Evolutionary conservation across 2,888 invertebrate species (phyloP).

Genomic region (Lordiphosa andalusiaca): DNA sequence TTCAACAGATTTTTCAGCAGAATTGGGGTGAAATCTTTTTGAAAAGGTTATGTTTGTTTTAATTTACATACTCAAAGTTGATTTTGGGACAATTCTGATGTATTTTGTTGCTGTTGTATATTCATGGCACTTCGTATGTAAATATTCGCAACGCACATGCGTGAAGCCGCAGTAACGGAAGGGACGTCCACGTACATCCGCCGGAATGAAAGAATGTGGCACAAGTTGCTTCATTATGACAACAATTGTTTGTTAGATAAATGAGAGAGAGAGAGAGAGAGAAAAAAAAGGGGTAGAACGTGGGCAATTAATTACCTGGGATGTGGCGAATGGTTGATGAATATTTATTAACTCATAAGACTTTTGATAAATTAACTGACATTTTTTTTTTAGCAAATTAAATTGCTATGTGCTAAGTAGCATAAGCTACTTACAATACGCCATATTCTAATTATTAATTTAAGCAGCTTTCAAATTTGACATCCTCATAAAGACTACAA

Average conservation of each 20-base stretch:
- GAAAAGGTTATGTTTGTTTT: constrained; percentile 14
- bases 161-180: constrained; percentile 36
- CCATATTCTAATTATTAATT: constrained; percentile 27
- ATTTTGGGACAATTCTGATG: constrained; percentile 26
- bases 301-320: constrained; percentile 49
- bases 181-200: constrained; percentile 48
- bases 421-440: constrained; percentile 26
- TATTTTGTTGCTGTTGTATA: constrained; percentile 27
- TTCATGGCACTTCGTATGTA: constrained; percentile 61
- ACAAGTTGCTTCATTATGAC: constrained; percentile 60
- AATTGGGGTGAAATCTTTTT: constrained; percentile 37
- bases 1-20: constrained; percentile 39
- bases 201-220: constrained; percentile 30
- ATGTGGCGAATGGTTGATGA: constrained; percentile 9
- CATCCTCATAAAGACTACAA: constrained; percentile 18
- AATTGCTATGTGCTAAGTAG: background rate
- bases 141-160: constrained; percentile 32
- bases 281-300: background rate
- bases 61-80: constrained; percentile 55
- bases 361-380: background rate
- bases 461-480: constrained; percentile 34
- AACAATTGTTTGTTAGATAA: constrained; percentile 45
- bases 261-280: too few relatives aligned
- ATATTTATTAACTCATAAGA: constrained; percentile 21
- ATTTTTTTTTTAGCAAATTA: too few relatives aligned